Base-by-base conservation (phyloP, 92 coral and sea anemone genomes). In the Anthopleura xanthogrammica region DNA sequence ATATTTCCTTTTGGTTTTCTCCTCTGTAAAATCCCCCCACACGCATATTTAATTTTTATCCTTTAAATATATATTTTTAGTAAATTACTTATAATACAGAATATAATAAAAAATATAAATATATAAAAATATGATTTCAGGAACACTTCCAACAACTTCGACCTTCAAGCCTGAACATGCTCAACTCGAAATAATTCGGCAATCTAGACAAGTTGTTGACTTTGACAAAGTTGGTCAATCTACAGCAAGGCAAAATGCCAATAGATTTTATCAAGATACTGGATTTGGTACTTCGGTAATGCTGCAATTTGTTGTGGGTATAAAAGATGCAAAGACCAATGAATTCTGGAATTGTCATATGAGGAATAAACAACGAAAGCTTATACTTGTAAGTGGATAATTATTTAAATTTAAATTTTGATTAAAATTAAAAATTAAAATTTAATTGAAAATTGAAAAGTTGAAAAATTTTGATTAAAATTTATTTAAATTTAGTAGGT, bases 341-440 rank as follows among this genome's bases (percentile, higher is more conserved):
- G 94, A 89, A 64, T 72, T 89, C 19, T 92, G 95, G 95, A 85
- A 71, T 16, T 92, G 95, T 57, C 12, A 70, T 19, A 78, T 85
- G 46, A 79, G 48, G 46, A 80, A 85, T 43, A 75, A 83, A 83
- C 73, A 41, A n/a, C 46, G 86, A 14, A 74, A 17, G 43, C 81
- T 83, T 1, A 17, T 75, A 9, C 1, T 75, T 12, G 86, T 83
- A 57, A 23, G 86, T 83, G n/a, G 2, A 50, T 5, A 50, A 50
- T 50, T 50, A 5, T 50, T 11, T 50, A 5, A 50, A 50, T 50
- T 50, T 50, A 0, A 50, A 11, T 5, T 48, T 48, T n/a, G n/a
- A n/a, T n/a, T n/a, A n/a, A n/a, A n/a, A n/a, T n/a, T n/a, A n/a
- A n/a, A n/a, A n/a, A n/a, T n/a, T n/a, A n/a, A n/a, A n/a, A n/a